Percentiles rank a stretch among this genome's conserved stretches.
Conservation (phyloP, 2,797 vertebrate genomes). For the Triplophysa bombifrons region DNA sequence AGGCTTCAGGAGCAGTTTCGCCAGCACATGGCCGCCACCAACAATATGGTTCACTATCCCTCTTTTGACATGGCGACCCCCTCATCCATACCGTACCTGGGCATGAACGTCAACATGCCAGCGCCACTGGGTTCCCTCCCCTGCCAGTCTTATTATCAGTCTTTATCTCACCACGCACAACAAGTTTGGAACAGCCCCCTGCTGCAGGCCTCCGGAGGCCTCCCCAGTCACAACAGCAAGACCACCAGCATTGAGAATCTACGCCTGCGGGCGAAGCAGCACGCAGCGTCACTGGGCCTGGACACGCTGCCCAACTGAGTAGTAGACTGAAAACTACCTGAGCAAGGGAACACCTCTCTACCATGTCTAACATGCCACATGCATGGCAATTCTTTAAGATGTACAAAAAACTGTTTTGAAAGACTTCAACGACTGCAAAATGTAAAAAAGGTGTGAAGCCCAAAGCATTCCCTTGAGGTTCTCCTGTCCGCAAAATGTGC, state of each 20-base stretch:
- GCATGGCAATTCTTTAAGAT: constrained; percentile 1
- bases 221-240: constrained; percentile 94
- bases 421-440: neutral
- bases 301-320: constrained; percentile 93
- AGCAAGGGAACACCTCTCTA: constrained; percentile 36
- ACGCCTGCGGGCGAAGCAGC: constrained; percentile 94
- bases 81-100: constrained; percentile 90
- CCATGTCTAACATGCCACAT: constrained; percentile 8
- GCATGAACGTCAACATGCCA: constrained; percentile 95
- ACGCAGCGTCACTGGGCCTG: constrained; percentile 93
- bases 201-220: constrained; percentile 84
- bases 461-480: constrained; percentile 5
- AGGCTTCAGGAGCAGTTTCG: constrained; percentile 98
- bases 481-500: constrained; percentile 4
- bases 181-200: constrained; percentile 94
- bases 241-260: constrained; percentile 97
- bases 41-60: constrained; percentile 96
- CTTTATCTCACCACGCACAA: constrained; percentile 91
- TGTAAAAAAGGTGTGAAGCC: neutral
- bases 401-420: constrained; percentile 3
- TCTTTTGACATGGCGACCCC: constrained; percentile 92
- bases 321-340: constrained; percentile 21
- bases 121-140: constrained; percentile 90
- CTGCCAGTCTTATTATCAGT: constrained; percentile 98
- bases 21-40: constrained; percentile 98